Evolutionary conservation across 2,797 vertebrate species (phyloP), one percentile per base, ranked within the genome.

Genomic region (Phrynocephalus vlangalii): DNA sequence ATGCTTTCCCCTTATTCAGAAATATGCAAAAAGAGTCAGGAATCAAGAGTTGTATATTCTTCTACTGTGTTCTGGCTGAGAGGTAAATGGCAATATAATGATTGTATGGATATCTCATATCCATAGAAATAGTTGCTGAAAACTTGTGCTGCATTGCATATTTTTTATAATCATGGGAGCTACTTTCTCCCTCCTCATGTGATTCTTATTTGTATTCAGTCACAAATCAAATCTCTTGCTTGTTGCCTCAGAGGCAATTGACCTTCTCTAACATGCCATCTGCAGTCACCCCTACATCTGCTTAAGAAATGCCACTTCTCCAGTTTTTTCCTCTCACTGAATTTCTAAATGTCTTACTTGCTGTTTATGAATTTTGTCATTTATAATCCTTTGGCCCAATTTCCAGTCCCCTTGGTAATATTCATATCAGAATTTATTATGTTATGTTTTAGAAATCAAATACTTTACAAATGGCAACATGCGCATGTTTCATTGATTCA

Each of bases 181-280:
- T 85, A 52, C 75, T 81, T 30, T 76, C 60, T 77, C 87, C 78
- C 7, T 70, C 85, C 0, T 79, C 24, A n/a, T 85, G 75, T 60
- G 2, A 90, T 92, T 91, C 24, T 26, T 20, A 50, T 84, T 92
- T 88, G 13, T 84, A 52, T 81, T 66, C 22, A 82, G 30, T 87
- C 88, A 83, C 80, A 91, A 82, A 87, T 84, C 87, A 26, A 75
- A 85, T 22, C 63, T 88, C 84, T 86, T 91, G 82, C 71, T 85
- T 87, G 9, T n/a, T 50, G 24, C 82, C 13, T 88, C 18, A 70
- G 22, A 30, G 84, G 72, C 86, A 90, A 50, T 76, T 81, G 30
- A 38, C 91, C 92, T 63, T 72, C 90, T 85, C 68, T 91, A n/a
- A 85, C 92, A 92, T 88, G 83, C 78, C 90, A 52, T 56, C 15